Evolutionary conservation across 2,797 vertebrate species (phyloP).

Genomic region (Sebastes taczanowskii): DNA sequence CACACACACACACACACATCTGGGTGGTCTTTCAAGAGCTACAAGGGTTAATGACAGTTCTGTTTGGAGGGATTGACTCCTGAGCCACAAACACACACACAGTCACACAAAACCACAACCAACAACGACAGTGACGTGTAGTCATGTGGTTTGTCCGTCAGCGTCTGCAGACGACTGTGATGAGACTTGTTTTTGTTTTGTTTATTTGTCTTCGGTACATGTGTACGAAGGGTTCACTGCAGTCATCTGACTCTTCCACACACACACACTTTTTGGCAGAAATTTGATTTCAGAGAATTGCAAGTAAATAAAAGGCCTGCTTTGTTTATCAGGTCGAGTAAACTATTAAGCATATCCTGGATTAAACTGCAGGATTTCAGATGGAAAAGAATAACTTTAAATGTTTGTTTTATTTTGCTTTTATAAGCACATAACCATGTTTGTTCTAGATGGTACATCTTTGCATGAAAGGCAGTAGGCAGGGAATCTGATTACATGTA

Average conservation of each 20-base stretch:
- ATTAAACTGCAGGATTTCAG: not conserved
- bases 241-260: not conserved
- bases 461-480: not conserved
- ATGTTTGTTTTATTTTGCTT: not conserved
- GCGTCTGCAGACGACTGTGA: not conserved
- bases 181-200: conserved; percentile 1
- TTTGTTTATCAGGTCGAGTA: not conserved
- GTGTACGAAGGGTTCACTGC: not conserved
- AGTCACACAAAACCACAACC: conserved; percentile 5
- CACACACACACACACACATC: conserved; percentile 35
- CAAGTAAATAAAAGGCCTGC: not conserved
- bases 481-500: conserved; percentile 7
- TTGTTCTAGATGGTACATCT: not conserved
- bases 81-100: conserved; percentile 6
- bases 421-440: not conserved
- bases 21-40: conserved; percentile 71
- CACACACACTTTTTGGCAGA: not conserved
- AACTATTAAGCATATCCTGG: not conserved
- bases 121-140: conserved; percentile 5
- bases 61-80: conserved; percentile 56
- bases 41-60: conserved; percentile 69
- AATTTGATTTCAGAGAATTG: not conserved
- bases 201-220: not conserved
- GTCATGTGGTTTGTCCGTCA: conserved; percentile 11
- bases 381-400: not conserved